Base-by-base conservation (phyloP, 2,113 vertebrate genomes). In the Antennarius striatus region DNA sequence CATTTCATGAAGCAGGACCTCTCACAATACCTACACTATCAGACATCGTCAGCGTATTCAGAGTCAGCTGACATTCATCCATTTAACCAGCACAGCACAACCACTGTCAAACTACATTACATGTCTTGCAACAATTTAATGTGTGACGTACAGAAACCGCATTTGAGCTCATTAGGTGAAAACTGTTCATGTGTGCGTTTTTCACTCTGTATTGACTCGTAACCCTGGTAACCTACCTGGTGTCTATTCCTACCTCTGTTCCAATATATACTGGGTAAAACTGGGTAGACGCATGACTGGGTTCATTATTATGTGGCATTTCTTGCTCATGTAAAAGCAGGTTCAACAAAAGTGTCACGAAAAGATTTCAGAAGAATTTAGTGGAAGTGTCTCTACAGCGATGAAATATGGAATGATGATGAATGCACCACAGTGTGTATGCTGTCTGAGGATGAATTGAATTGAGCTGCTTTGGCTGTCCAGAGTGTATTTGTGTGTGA, bases 381-480 rank as follows among this genome's bases (percentile, higher is more conserved):
- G 50, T 12, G 22, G 22, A 22, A 22, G 22, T 22, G 17, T 42
- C 3, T 36, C 42, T 6, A 4, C 22, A 14, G 42, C 39, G 60
- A 17, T 42, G 42, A 10, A 3, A 11, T 3, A 12, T 4, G 30
- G 15, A 42, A 57, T 50, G 49, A 51, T 47, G 47, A 45, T 39
- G 30, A 69, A 55, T 56, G 53, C 8, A 28, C 6, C 1, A 5
- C 65, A 79, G 63, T 51, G 29, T 60, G 69, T 17, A 56, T 60
- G 28, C 63, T 68, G 73, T 71, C 53, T 71, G 68, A 1, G 51
- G 15, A 28, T 56, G 62, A 63, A 63, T 6, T 79, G 69, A 78
- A 73, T 64, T 77, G 56, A 81, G 80, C 85, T 49, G 77, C 75
- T 85, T 77, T 71, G n/a, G 55, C 75, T 52, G 70, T 64, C 16